phyloP scores from a whole-genome alignment of 1,140 invertebrate genomes.

The Neodiprion virginianus region DNA sequence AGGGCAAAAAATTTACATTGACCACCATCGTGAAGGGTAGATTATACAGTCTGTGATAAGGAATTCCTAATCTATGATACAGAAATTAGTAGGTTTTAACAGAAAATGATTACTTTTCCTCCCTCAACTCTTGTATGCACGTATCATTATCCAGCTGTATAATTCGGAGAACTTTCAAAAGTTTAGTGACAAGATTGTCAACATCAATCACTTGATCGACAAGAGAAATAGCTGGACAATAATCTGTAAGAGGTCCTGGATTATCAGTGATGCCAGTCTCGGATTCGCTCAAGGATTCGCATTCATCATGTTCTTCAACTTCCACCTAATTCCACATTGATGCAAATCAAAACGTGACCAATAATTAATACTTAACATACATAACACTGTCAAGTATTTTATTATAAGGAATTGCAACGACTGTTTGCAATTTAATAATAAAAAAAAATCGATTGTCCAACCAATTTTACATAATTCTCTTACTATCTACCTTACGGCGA shows the following conservation, averaged over 20 bases:
- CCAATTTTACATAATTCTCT: background rate
- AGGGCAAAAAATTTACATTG: slow-evolving; percentile 20
- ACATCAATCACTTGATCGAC: slow-evolving; percentile 79
- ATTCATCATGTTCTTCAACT: slow-evolving; percentile 57
- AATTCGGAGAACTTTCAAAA: slow-evolving; percentile 76
- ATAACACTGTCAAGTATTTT: no score
- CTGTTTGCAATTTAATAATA: slow-evolving; percentile 3
- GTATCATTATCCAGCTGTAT: slow-evolving; percentile 74
- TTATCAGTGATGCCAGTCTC: slow-evolving; percentile 49
- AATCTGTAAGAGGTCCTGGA: slow-evolving; percentile 47
- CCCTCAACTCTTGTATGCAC: slow-evolving; percentile 68
- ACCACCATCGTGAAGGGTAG: background rate
- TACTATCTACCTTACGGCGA: slow-evolving; percentile 45
- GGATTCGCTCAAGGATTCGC: slow-evolving; percentile 54
- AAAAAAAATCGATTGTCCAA: background rate
- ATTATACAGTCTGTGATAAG: slow-evolving; percentile 10
- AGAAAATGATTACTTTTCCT: slow-evolving; percentile 56
- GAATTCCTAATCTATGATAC: no score
- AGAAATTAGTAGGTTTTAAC: background rate
- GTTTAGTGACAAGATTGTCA: slow-evolving; percentile 75
- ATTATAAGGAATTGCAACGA: background rate
- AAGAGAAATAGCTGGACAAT: slow-evolving; percentile 58
- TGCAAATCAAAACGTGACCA: slow-evolving; percentile 6
- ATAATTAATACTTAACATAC: no score
- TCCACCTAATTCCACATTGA: slow-evolving; percentile 39